Evolutionary conservation across 1,140 invertebrate species (phyloP), one percentile per base, ranked within the genome.

Genomic region (Heliconius hermathena): DNA sequence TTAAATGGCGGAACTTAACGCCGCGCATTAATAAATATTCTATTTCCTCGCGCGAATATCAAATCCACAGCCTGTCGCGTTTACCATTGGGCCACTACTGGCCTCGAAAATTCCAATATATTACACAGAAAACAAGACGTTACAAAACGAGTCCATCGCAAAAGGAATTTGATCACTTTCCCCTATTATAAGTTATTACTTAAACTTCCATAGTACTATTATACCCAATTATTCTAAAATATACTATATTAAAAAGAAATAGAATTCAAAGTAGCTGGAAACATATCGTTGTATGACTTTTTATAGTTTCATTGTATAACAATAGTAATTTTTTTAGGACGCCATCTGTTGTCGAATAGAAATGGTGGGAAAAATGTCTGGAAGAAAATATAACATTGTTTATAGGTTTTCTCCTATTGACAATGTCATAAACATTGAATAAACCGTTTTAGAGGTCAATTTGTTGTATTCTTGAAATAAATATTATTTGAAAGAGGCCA

Each of bases 261-360:
- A 76, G 41, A 46, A 52, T 76, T 72, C 33, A 76, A 41, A 80
- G 71, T 41, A 22, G 33, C 18, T 73, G 46, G 26, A 73, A 33
- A 22, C 6, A 16, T 4, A 11, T 29, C 9, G 13, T 66, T 22
- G n/a, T 16, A 36, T 54, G 49, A 74, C 46, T 66, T 78, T 73
- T 54, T 72, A 46, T 79, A 3, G 5, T 20, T 26, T 76, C 74
- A 33, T 79, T 84, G 75, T 74, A 46, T 33, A 81, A 87, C 84
- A 87, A 87, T 87, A 73, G 81, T 22, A n/a, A 1, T n/a, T 78
- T 82, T 90, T 81, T 87, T 85, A 76, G 79, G 87, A 79, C 85
- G 91, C 88, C 90, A 87, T 88, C 89, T 91, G 82, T 84, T 81
- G 85, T 84, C 84, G 83, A 83, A 82, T 91, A 91, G 90, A 90